Conservation (phyloP, 1,140 invertebrate species). For the Luehdorfia chinensis region DNA sequence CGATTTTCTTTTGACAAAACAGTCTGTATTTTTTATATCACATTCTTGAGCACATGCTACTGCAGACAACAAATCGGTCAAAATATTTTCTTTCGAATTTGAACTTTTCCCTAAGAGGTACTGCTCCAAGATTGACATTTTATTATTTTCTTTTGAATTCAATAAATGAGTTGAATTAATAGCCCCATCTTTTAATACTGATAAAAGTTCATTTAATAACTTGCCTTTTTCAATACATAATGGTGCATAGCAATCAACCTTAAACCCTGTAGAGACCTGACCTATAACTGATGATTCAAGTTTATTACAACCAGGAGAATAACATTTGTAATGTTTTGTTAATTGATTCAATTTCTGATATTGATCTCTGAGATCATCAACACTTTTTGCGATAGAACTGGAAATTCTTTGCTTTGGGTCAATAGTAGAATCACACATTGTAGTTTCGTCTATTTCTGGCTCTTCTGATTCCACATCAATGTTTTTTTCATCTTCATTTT, state of each 20-base stretch:
- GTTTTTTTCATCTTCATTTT: slow-evolving; percentile 79
- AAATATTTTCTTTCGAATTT: slow-evolving; percentile 77
- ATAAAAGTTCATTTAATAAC: slow-evolving; percentile 82
- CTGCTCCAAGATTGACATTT: slow-evolving; percentile 72
- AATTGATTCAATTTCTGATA: slow-evolving; percentile 81
- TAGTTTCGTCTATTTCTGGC: slow-evolving; percentile 42
- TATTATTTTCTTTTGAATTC: slow-evolving; percentile 61
- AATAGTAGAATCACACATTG: slow-evolving; percentile 33
- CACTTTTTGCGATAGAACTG: slow-evolving; percentile 74
- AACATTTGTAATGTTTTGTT: slow-evolving; percentile 83
- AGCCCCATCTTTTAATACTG: slow-evolving; percentile 81
- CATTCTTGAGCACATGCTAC: slow-evolving; percentile 78
- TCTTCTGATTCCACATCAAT: slow-evolving; percentile 80
- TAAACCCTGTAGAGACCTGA: slow-evolving; percentile 51
- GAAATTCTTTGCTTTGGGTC: slow-evolving; percentile 67
- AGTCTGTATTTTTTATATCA: slow-evolving; percentile 64
- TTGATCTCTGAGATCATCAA: slow-evolving; percentile 80
- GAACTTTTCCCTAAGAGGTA: slow-evolving; percentile 66
- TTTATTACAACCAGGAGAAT: slow-evolving; percentile 83
- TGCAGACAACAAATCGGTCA: slow-evolving; percentile 79
- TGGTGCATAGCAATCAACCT: slow-evolving; percentile 86
- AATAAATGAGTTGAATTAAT: slow-evolving; percentile 43
- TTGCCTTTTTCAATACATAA: slow-evolving; percentile 84
- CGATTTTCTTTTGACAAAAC: slow-evolving; percentile 67
- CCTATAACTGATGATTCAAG: slow-evolving; percentile 58